These are phyloP conservation scores for Microdon myrmicae DNA, from an alignment of 2,888 invertebrate species.

Conservation along the genomic window DNA sequence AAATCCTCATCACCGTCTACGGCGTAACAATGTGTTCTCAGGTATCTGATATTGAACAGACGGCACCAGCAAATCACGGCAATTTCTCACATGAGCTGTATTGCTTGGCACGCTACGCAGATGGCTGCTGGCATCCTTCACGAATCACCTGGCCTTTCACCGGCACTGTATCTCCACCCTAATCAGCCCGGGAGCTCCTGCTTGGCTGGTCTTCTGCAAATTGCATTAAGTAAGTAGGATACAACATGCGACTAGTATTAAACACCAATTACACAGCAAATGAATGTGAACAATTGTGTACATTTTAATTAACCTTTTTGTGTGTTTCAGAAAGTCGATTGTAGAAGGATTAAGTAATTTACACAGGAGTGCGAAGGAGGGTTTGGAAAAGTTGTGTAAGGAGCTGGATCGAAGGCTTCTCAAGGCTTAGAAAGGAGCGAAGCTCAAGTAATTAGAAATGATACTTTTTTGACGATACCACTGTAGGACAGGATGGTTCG, in stretches of 20 bases:
- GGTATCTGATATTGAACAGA: no score
- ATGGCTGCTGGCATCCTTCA: no score
- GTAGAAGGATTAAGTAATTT: slow-evolving; percentile 44
- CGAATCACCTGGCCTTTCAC: no score
- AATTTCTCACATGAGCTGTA: no score
- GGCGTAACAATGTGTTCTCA: no score
- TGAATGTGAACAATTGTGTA: slow-evolving; percentile 47
- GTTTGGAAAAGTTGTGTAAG: slow-evolving; percentile 6
- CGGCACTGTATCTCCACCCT: no score
- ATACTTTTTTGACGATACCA: slow-evolving; percentile 23
- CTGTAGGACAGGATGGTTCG: slow-evolving; percentile 2
- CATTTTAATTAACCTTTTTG: slow-evolving; percentile 49
- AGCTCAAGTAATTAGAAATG: slow-evolving; percentile 45
- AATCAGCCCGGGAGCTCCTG: no score
- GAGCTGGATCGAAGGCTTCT: slow-evolving; percentile 8
- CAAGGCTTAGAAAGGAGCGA: slow-evolving; percentile 28
- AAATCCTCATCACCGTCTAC: no score
- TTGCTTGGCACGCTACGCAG: no score
- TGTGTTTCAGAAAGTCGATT: slow-evolving; percentile 27
- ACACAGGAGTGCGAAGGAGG: slow-evolving; percentile 3
- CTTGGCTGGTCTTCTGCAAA: slow-evolving; percentile 15
- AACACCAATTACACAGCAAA: slow-evolving; percentile 47
- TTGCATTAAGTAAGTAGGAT: slow-evolving; percentile 45
- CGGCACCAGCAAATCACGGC: no score
- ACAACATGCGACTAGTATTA: slow-evolving; percentile 41